Percentiles rank a stretch among this genome's conserved stretches.
Evolutionary conservation across 1,140 invertebrate species (phyloP).

Genomic region (Atopsyche davidsoni): DNA sequence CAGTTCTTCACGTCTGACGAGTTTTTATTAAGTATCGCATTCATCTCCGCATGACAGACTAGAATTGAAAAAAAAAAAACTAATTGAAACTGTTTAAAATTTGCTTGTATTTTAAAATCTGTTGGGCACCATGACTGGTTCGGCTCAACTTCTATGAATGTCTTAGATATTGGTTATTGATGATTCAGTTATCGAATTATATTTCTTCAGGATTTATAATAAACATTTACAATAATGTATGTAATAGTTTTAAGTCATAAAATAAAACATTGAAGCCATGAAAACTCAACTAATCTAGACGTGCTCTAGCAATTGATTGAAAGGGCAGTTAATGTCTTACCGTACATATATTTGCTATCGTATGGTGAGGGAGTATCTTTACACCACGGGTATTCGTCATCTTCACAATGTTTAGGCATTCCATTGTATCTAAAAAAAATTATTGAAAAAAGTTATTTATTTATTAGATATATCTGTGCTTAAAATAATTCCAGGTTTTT

Average conservation of each 20-base stretch:
- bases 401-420: slow-evolving; percentile 82
- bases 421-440: slow-evolving; percentile 76
- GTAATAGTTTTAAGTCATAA: too few species aligned
- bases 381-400: slow-evolving; percentile 85
- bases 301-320: too few species aligned
- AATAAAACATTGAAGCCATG: too few species aligned
- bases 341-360: slow-evolving; percentile 79
- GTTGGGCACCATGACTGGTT: background rate
- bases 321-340: too few species aligned
- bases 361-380: slow-evolving; percentile 53
- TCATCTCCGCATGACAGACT: slow-evolving; percentile 97
- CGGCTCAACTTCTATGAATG: too few species aligned
- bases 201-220: too few species aligned
- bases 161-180: too few species aligned
- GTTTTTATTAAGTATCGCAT: slow-evolving; percentile 93
- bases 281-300: too few species aligned
- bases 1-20: slow-evolving; percentile 68
- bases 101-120: background rate
- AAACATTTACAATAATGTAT: too few species aligned
- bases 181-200: too few species aligned
- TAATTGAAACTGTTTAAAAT: background rate
- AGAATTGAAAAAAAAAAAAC: slow-evolving; percentile 32
- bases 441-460: background rate
- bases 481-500: background rate
- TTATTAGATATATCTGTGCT: background rate